Percentiles rank a stretch among this genome's conserved stretches.
Evolutionary conservation across 2,888 invertebrate species (phyloP).

Genomic region (Cosmorhoe ocellata): DNA sequence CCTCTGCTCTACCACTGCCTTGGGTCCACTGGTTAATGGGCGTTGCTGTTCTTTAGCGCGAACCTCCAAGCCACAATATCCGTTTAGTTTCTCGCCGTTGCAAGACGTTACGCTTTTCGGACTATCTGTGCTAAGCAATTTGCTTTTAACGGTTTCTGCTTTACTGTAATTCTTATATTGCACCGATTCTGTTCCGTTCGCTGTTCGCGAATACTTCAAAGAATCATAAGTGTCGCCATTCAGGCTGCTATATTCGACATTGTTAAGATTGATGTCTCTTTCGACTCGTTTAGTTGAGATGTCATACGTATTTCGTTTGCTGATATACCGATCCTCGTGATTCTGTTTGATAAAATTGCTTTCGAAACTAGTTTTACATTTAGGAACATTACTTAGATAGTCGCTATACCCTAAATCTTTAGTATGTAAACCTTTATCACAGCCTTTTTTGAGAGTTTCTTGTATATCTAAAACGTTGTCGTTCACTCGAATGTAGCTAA

Average conservation of each 20-base stretch:
- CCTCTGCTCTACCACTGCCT: slow-evolving; percentile 72
- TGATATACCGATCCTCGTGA: slow-evolving; percentile 68
- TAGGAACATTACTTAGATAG: slow-evolving; percentile 79
- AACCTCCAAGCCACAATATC: slow-evolving; percentile 62
- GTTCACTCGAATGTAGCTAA: slow-evolving; percentile 63
- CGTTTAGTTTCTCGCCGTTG: slow-evolving; percentile 73
- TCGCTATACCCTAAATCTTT: slow-evolving; percentile 75
- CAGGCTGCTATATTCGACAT: slow-evolving; percentile 71
- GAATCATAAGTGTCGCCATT: slow-evolving; percentile 77
- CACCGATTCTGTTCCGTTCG: slow-evolving; percentile 78
- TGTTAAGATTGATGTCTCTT: slow-evolving; percentile 72
- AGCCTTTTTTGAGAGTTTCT: slow-evolving; percentile 78
- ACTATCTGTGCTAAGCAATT: slow-evolving; percentile 76
- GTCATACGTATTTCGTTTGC: slow-evolving; percentile 74
- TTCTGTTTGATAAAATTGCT: slow-evolving; percentile 76
- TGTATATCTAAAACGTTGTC: slow-evolving; percentile 74
- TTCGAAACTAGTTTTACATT: slow-evolving; percentile 79
- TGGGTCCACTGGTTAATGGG: slow-evolving; percentile 70
- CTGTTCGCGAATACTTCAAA: slow-evolving; percentile 78
- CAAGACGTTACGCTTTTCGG: slow-evolving; percentile 77
- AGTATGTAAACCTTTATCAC: slow-evolving; percentile 79
- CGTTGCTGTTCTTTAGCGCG: slow-evolving; percentile 66
- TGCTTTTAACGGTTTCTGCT: slow-evolving; percentile 76
- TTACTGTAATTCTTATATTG: slow-evolving; percentile 78
- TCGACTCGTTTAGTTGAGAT: slow-evolving; percentile 66